Evolutionary conservation across 1,140 invertebrate species (phyloP).

Genomic region (Goniozus legneri): DNA sequence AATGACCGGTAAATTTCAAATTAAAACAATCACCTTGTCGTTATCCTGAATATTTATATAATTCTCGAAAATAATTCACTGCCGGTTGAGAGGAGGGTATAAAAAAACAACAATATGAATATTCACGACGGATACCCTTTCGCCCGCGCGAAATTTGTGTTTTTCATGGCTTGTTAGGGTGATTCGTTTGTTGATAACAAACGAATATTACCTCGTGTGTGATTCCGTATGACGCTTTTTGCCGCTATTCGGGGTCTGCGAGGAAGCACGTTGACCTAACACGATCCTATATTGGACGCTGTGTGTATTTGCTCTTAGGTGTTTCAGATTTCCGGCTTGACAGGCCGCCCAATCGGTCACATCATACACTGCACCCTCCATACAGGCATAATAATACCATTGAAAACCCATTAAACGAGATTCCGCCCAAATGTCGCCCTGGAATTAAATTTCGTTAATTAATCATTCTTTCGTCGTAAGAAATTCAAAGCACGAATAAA

Average conservation of each 20-base stretch:
- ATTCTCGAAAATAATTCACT: too few species aligned
- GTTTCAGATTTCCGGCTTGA: slow-evolving; percentile 78
- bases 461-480: slow-evolving; percentile 7
- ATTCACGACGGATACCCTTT: too few species aligned
- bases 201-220: slow-evolving; percentile 36
- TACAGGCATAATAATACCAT: slow-evolving; percentile 94
- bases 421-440: slow-evolving; percentile 96
- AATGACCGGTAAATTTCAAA: too few species aligned
- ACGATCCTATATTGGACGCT: slow-evolving; percentile 90
- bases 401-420: slow-evolving; percentile 80
- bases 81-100: too few species aligned
- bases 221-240: slow-evolving; percentile 44
- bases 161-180: too few species aligned
- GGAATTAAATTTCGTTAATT: slow-evolving; percentile 21
- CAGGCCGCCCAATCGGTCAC: slow-evolving; percentile 95
- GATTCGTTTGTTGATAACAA: too few species aligned
- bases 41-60: too few species aligned
- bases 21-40: too few species aligned
- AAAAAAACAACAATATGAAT: too few species aligned
- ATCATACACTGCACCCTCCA: slow-evolving; percentile 91
- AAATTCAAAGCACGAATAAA: neutral
- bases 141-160: too few species aligned
- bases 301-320: slow-evolving; percentile 82
- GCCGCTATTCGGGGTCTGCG: slow-evolving; percentile 38
- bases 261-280: slow-evolving; percentile 63